Evolutionary conservation across 2,113 vertebrate genomes (phyloP).

Genomic region (Thinocorus orbignyianus): DNA sequence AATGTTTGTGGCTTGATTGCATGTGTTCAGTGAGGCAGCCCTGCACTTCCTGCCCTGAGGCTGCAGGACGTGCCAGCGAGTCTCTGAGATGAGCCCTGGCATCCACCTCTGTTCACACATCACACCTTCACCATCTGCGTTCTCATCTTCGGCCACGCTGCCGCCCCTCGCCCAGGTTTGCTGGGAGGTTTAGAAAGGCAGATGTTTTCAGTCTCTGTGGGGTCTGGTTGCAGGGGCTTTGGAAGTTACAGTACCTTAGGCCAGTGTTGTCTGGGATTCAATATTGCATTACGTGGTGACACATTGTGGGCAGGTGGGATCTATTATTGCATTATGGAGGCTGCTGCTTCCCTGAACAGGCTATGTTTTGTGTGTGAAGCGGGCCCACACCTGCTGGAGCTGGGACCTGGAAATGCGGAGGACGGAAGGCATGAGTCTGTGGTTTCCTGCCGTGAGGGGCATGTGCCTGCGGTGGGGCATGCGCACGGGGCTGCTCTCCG

Average conservation of each 20-base stretch:
- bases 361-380: slow-evolving; percentile 96
- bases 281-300: slow-evolving; percentile 73
- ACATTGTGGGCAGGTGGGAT: slow-evolving; percentile 62
- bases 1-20: background rate
- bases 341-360: slow-evolving; percentile 74
- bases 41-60: slow-evolving; percentile 21
- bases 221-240: slow-evolving; percentile 44
- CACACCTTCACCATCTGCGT: background rate
- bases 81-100: slow-evolving; percentile 16
- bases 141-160: slow-evolving; percentile 42
- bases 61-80: background rate
- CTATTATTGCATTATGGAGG: slow-evolving; percentile 83
- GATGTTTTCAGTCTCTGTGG: slow-evolving; percentile 41
- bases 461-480: slow-evolving; percentile 83
- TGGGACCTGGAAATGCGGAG: slow-evolving; percentile 92
- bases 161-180: background rate
- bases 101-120: background rate
- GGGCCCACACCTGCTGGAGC: slow-evolving; percentile 96
- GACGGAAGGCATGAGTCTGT: slow-evolving; percentile 92
- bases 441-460: slow-evolving; percentile 84
- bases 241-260: slow-evolving; percentile 76
- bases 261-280: slow-evolving; percentile 66
- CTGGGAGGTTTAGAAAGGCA: slow-evolving; percentile 31
- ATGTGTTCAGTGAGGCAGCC: background rate
- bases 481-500: slow-evolving; percentile 97